These are phyloP conservation scores for Bambusicola thoracicus DNA, from an alignment of 2,113 vertebrate species.

Conservation along the genomic window DNA sequence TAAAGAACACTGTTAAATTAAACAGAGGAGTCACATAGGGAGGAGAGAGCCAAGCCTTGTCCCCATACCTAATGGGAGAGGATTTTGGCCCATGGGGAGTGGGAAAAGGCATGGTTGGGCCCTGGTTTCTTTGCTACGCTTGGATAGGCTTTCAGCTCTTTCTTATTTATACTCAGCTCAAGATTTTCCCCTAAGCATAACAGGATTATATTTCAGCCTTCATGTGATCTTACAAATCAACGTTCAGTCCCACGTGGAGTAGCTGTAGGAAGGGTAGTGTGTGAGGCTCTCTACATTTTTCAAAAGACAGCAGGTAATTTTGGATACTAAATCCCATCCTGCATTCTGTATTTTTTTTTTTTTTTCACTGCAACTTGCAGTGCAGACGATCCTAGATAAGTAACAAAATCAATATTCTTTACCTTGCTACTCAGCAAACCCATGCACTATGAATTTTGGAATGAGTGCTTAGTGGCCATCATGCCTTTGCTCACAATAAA, in stretches of 20 bases:
- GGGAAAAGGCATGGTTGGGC: not conserved
- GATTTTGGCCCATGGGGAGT: rapidly evolving
- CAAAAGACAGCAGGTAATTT: not conserved
- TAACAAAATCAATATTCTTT: not conserved
- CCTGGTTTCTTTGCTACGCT: not conserved
- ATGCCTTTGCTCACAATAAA: not conserved
- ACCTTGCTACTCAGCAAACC: not conserved
- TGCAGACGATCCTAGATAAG: not conserved
- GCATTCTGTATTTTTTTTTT: not conserved
- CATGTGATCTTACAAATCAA: not conserved
- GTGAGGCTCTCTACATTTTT: not conserved
- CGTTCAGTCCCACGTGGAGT: not conserved
- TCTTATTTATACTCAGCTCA: not conserved
- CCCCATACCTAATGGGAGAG: rapidly evolving
- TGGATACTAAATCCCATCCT: not conserved
- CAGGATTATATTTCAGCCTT: not conserved
- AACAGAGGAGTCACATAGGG: rapidly evolving
- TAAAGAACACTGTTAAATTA: not conserved
- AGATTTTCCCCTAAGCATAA: not conserved
- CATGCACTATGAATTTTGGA: not conserved
- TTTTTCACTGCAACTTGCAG: not conserved
- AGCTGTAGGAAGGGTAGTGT: rapidly evolving
- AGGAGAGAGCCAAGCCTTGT: not conserved
- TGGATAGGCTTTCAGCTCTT: not conserved
- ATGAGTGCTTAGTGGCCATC: not conserved